Evolutionary conservation across 2,888 invertebrate genomes (phyloP).

Genomic region (Bimastos eiseni): DNA sequence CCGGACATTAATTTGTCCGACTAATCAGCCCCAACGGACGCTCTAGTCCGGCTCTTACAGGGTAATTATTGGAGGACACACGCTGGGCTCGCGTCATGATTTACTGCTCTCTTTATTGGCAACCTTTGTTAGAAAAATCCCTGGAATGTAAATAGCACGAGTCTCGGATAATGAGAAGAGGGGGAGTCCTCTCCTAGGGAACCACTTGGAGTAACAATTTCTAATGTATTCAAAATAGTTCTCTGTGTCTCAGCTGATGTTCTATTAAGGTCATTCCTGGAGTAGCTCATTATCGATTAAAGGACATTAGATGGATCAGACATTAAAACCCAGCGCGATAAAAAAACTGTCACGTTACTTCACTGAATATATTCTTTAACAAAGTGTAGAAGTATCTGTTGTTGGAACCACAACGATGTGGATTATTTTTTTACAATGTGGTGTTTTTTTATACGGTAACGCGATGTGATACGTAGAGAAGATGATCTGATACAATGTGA

Average conservation of each 20-base stretch:
- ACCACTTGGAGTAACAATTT: conserved; percentile 3
- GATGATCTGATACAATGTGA: neutral
- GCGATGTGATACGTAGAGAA: neutral
- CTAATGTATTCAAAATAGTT: neutral
- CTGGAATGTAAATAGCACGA: neutral
- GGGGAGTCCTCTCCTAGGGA: conserved; percentile 13
- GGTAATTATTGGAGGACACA: neutral
- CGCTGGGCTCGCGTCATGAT: neutral
- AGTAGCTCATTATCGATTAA: too few relatives aligned
- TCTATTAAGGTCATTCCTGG: too few relatives aligned
- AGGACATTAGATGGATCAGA: too few relatives aligned
- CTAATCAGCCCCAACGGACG: neutral
- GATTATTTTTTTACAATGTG: too few relatives aligned
- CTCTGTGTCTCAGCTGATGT: neutral
- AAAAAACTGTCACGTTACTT: too few relatives aligned
- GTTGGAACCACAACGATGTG: neutral
- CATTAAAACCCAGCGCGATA: too few relatives aligned
- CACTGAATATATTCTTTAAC: neutral
- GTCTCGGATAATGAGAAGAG: neutral
- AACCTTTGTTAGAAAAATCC: neutral
- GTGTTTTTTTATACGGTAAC: neutral
- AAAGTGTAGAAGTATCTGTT: neutral
- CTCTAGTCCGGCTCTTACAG: conserved; percentile 2
- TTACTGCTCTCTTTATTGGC: neutral
- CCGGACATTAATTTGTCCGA: neutral